phyloP scores from a whole-genome alignment of 37 sponge, comb jelly and placozoan genomes.

The Oscarella lobularis region DNA sequence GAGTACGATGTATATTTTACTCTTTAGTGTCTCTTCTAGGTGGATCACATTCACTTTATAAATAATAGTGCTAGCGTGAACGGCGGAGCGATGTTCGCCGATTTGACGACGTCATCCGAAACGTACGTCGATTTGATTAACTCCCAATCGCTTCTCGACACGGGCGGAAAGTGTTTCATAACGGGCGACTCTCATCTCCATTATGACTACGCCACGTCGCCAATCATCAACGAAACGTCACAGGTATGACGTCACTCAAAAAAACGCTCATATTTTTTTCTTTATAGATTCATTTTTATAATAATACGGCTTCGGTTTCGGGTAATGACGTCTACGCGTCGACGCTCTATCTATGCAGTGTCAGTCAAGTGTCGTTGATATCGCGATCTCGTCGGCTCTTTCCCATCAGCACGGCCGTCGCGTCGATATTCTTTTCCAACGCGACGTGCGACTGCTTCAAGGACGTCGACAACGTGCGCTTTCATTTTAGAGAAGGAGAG shows the following conservation, averaged over 20 bases:
- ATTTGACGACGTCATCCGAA: neutral
- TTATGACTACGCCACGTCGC: neutral
- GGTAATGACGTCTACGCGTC: neutral
- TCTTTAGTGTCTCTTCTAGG: neutral
- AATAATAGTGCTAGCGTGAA: neutral
- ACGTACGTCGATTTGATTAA: neutral
- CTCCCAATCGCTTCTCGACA: neutral
- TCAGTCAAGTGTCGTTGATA: neutral
- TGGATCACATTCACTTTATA: neutral
- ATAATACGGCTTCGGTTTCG: neutral
- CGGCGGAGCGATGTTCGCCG: neutral
- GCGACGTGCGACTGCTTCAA: neutral
- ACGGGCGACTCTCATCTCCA: neutral
- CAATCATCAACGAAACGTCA: no score
- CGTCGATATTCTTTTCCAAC: neutral
- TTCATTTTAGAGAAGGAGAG: neutral
- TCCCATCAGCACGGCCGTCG: neutral
- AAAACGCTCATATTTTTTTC: no score
- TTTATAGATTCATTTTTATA: neutral
- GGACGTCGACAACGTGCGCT: neutral
- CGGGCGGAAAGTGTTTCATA: neutral
- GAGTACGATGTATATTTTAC: neutral
- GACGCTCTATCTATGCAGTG: neutral
- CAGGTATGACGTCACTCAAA: no score
- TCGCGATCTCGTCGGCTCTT: neutral